Percentiles rank a stretch among this genome's conserved stretches.
These are phyloP conservation scores for Myrmophylax atrothorax DNA, from an alignment of 2,113 vertebrate species.

Conservation along the genomic window DNA sequence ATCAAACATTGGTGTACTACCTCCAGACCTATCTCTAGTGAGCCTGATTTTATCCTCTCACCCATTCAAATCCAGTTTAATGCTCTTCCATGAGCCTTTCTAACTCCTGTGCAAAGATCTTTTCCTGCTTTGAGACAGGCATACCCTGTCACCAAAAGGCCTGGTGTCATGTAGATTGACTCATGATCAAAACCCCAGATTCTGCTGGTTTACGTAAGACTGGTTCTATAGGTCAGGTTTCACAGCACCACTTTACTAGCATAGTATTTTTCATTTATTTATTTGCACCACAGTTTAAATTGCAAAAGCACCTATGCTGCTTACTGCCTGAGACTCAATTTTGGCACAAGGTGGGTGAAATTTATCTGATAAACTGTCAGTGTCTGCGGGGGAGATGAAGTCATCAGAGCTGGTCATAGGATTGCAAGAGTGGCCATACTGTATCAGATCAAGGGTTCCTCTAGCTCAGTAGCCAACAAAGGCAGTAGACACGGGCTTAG, in stretches of 20 bases:
- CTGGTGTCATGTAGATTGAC: neutral
- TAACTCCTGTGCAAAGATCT: neutral
- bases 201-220: neutral
- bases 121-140: neutral
- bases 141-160: neutral
- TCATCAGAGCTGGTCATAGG: neutral
- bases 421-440: neutral
- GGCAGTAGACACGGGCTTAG: neutral
- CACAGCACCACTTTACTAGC: neutral
- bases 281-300: neutral
- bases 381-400: neutral
- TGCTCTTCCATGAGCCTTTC: neutral
- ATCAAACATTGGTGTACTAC: neutral
- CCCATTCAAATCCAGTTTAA: neutral
- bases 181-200: rapidly evolving
- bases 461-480: neutral
- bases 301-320: neutral
- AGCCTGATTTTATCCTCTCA: neutral
- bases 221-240: neutral
- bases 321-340: neutral
- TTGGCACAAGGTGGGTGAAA: neutral
- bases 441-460: neutral
- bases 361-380: neutral
- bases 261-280: neutral
- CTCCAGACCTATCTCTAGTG: neutral